Evolutionary conservation across 2,888 invertebrate species (phyloP).

Genomic region (Adelognathus sp.): DNA sequence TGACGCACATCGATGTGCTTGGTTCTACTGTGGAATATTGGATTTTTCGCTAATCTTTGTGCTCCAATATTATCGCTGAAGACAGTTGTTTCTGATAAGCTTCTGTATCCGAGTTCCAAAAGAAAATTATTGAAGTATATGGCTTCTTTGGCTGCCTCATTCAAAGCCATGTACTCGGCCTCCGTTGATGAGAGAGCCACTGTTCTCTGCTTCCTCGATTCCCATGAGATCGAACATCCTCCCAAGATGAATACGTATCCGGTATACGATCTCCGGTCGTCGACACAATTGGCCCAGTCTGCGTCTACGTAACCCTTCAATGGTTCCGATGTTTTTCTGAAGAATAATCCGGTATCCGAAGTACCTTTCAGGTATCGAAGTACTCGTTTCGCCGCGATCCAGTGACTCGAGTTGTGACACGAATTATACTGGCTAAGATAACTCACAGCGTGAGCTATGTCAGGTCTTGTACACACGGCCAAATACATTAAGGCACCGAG

Average conservation of each 20-base stretch:
- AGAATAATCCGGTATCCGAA: not conserved
- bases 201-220: conserved; percentile 33
- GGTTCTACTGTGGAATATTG: no score
- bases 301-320: conserved; percentile 40
- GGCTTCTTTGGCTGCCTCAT: conserved; percentile 32
- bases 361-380: conserved; percentile 39
- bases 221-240: conserved; percentile 46
- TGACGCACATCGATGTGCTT: no score
- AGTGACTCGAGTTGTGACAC: conserved; percentile 21
- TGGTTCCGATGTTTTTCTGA: not conserved
- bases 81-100: not conserved
- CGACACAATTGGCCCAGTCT: conserved; percentile 36
- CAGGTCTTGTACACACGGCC: conserved; percentile 47
- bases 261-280: conserved; percentile 53
- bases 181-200: conserved; percentile 36
- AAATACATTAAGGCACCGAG: conserved; percentile 55
- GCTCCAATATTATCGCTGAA: conserved; percentile 44
- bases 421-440: conserved; percentile 47
- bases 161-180: no score
- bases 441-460: conserved; percentile 54
- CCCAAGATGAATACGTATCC: conserved; percentile 44
- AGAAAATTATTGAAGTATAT: conserved; percentile 17
- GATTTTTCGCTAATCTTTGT: conserved; percentile 24
- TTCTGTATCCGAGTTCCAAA: conserved; percentile 18
- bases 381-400: conserved; percentile 48